Conservation (phyloP, 2,888 invertebrate species). For the Rhodophaea formosa region DNA sequence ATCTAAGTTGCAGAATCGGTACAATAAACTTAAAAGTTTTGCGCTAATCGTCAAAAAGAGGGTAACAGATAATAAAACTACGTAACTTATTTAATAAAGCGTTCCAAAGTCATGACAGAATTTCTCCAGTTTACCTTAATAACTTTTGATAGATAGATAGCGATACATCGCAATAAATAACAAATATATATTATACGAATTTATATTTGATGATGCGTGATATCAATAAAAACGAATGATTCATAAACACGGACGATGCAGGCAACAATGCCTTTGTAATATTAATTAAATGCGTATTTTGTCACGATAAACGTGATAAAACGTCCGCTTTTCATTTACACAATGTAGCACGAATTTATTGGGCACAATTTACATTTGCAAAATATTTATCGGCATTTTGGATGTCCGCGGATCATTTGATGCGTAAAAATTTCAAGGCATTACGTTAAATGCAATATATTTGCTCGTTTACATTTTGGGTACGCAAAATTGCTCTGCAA, state of each 20-base stretch:
- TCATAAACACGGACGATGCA: background rate
- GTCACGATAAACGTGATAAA: conserved; percentile 11
- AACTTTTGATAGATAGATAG: too few relatives aligned
- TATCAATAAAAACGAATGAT: background rate
- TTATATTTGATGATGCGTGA: background rate
- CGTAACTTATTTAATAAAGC: too few relatives aligned
- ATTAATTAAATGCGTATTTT: conserved; percentile 14
- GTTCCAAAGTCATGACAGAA: too few relatives aligned
- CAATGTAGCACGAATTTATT: background rate
- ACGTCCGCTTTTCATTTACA: conserved; percentile 5
- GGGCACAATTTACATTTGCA: conserved; percentile 4
- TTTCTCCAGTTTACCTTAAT: too few relatives aligned
- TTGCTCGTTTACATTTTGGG: too few relatives aligned
- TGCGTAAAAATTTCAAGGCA: background rate
- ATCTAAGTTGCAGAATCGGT: too few relatives aligned
- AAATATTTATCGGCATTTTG: conserved; percentile 10
- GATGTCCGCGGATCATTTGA: background rate
- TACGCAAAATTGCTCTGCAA: too few relatives aligned
- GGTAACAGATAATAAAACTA: too few relatives aligned
- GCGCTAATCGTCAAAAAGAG: too few relatives aligned
- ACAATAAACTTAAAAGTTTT: too few relatives aligned
- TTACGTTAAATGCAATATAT: too few relatives aligned
- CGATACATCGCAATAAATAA: background rate
- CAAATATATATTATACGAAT: background rate
- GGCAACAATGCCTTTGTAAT: conserved; percentile 6